These are phyloP conservation scores for Leptoclinus maculatus DNA, from an alignment of 2,797 vertebrate genomes.

Conservation along the genomic window DNA sequence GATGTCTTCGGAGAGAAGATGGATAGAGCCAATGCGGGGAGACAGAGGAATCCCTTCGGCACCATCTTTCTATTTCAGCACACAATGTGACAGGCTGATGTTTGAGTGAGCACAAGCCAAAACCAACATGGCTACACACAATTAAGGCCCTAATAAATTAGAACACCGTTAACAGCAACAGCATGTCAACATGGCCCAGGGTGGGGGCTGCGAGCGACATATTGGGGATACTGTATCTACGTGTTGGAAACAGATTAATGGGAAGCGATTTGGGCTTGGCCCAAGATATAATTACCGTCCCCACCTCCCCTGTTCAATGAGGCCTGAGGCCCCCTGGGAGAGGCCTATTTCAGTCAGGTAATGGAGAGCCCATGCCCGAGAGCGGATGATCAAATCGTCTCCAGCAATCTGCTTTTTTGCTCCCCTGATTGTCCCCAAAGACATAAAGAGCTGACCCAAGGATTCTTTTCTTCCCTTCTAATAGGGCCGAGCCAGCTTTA, in stretches of 20 bases:
- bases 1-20: slow-evolving; percentile 31
- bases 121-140: slow-evolving; percentile 73
- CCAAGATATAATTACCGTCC: slow-evolving; percentile 86
- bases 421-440: slow-evolving; percentile 80
- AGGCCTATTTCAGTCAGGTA: slow-evolving; percentile 82
- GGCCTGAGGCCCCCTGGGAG: slow-evolving; percentile 80
- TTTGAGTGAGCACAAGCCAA: slow-evolving; percentile 71
- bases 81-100: slow-evolving; percentile 56
- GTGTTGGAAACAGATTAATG: slow-evolving; percentile 80
- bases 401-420: slow-evolving; percentile 77
- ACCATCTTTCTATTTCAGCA: slow-evolving; percentile 47
- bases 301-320: slow-evolving; percentile 86
- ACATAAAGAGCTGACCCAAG: slow-evolving; percentile 78
- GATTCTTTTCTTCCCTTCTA: slow-evolving; percentile 53
- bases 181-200: slow-evolving; percentile 57
- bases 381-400: slow-evolving; percentile 83
- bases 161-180: slow-evolving; percentile 63
- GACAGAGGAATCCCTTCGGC: slow-evolving; percentile 49
- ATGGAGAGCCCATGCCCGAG: slow-evolving; percentile 75
- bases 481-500: slow-evolving; percentile 66
- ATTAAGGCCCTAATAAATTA: slow-evolving; percentile 76
- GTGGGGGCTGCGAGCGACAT: slow-evolving; percentile 66
- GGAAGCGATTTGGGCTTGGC: slow-evolving; percentile 83
- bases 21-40: not conserved
- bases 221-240: slow-evolving; percentile 67